Evolutionary conservation across 2,797 vertebrate genomes (phyloP).

Genomic region (Ctenochaetus hawaiiensis): DNA sequence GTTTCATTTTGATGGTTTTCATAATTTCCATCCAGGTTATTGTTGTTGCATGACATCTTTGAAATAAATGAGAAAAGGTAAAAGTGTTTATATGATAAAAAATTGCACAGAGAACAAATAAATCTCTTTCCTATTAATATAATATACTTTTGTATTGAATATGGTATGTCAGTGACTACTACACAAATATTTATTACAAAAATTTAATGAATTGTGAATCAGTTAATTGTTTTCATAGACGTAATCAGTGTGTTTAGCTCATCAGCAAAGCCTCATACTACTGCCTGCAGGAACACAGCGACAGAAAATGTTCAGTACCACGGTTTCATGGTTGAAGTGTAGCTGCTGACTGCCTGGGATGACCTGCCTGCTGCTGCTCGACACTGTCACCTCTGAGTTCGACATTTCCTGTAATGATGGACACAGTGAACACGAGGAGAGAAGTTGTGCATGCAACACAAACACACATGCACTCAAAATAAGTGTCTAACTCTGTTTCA

Average conservation of each 20-base stretch:
- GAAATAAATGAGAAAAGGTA: conserved; percentile 2
- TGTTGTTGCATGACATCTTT: conserved; percentile 76
- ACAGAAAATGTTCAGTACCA: conserved; percentile 80
- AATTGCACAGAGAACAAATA: neutral
- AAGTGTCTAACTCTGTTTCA: neutral
- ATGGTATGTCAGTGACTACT: neutral
- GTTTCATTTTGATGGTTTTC: conserved; percentile 84
- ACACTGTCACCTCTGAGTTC: conserved; percentile 80
- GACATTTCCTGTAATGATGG: conserved; percentile 85
- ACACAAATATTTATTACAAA: conserved; percentile 30
- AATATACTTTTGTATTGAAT: neutral
- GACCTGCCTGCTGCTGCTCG: conserved; percentile 81
- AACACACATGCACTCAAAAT: conserved; percentile 26
- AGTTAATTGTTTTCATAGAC: conserved; percentile 33
- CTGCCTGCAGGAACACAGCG: conserved; percentile 36
- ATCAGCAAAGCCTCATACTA: conserved; percentile 36
- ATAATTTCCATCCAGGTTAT: conserved; percentile 69
- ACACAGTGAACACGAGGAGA: conserved; percentile 41
- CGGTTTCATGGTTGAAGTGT: conserved; percentile 83
- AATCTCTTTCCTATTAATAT: neutral
- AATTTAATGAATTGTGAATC: conserved; percentile 38
- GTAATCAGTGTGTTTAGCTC: conserved; percentile 35
- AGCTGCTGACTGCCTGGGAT: conserved; percentile 80
- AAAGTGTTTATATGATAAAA: conserved; percentile 18
- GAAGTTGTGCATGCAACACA: conserved; percentile 28